Percentiles rank a stretch among this genome's conserved stretches.
These are phyloP conservation scores for Cylloceria caligata DNA, from an alignment of 2,888 invertebrate species.

Conservation along the genomic window DNA sequence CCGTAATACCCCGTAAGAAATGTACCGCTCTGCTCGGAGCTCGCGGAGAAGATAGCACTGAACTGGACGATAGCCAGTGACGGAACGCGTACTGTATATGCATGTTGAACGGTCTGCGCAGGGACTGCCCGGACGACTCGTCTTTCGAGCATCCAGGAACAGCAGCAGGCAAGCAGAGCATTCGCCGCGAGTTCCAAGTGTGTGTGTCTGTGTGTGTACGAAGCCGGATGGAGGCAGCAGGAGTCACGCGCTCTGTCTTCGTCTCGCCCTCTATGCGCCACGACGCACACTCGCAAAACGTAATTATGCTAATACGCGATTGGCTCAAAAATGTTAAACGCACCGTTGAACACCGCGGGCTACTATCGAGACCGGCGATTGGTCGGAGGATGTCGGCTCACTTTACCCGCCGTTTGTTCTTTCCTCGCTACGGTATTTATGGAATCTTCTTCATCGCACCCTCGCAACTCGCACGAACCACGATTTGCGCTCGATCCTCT, in stretches of 20 bases:
- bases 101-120: conserved; percentile 43
- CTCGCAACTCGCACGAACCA: conserved; percentile 69
- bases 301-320: conserved; percentile 84
- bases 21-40: conserved; percentile 76
- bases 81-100: conserved; percentile 69
- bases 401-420: conserved; percentile 30
- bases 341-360: conserved; percentile 81
- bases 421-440: conserved; percentile 77
- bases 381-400: conserved; percentile 64
- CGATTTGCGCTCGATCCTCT: conserved; percentile 69
- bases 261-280: conserved; percentile 18
- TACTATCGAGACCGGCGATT: conserved; percentile 73
- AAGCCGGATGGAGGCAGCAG: conserved; percentile 56
- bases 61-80: conserved; percentile 72
- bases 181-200: conserved; percentile 25
- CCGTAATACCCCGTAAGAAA: conserved; percentile 82
- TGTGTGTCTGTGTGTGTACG: conserved; percentile 20
- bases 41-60: conserved; percentile 38
- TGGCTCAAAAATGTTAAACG: conserved; percentile 83
- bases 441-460: conserved; percentile 75
- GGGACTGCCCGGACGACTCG: conserved; percentile 52
- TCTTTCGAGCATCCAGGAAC: conserved; percentile 59
- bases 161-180: conserved; percentile 57
- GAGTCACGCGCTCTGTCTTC: conserved; percentile 23
- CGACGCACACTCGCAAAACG: conserved; percentile 75